A percentile compares a stretch with the other conserved stretches of the same genome.
Evolutionary conservation across 2,888 invertebrate species (phyloP).

Genomic region (Timandra comae): DNA sequence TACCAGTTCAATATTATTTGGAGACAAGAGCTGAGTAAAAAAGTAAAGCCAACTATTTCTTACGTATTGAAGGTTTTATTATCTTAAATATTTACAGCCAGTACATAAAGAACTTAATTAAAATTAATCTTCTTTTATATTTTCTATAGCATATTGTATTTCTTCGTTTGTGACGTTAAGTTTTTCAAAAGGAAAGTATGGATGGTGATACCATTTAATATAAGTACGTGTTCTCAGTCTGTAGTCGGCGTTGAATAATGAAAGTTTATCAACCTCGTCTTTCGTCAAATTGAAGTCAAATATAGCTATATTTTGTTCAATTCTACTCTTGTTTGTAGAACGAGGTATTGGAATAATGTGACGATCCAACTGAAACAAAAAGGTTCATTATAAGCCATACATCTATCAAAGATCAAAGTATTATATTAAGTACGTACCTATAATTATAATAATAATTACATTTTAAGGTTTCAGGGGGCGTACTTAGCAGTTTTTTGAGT

Average conservation of each 20-base stretch:
- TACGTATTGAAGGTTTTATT: too few species aligned
- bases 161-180: slow-evolving; percentile 47
- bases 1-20: too few species aligned
- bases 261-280: slow-evolving; percentile 70
- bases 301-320: slow-evolving; percentile 74
- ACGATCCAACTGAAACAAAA: slow-evolving; percentile 64
- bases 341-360: slow-evolving; percentile 78
- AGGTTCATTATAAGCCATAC: too few species aligned
- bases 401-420: too few species aligned
- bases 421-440: too few species aligned
- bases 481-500: too few species aligned
- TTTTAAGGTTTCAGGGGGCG: too few species aligned
- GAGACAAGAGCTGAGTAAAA: too few species aligned
- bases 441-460: too few species aligned
- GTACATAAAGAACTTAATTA: too few species aligned
- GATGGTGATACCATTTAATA: slow-evolving; percentile 54
- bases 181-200: slow-evolving; percentile 59
- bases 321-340: slow-evolving; percentile 74
- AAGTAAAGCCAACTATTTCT: too few species aligned
- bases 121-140: slow-evolving; percentile 52
- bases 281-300: slow-evolving; percentile 73
- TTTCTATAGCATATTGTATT: slow-evolving; percentile 48
- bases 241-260: slow-evolving; percentile 66
- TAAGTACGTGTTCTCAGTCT: slow-evolving; percentile 45
- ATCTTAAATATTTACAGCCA: too few species aligned